Base-by-base conservation (phyloP, 2,888 invertebrate genomes). In the Tinea pellionella region DNA sequence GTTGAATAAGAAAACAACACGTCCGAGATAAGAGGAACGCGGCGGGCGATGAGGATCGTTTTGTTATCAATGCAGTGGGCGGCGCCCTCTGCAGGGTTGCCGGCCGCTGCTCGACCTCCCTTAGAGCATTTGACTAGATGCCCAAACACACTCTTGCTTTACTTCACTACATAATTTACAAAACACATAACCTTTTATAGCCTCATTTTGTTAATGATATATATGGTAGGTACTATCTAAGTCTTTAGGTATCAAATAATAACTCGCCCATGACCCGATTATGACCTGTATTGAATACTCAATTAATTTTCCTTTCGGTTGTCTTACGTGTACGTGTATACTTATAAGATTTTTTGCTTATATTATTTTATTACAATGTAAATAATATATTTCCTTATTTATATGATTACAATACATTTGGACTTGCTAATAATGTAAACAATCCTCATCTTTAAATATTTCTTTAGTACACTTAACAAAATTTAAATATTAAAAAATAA, bases 1-100 rank as follows among this genome's bases (percentile, higher is more conserved):
- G 71, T 75, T 73, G 68, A 75, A 77, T 72, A 75, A 77, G 79
- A 78, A 77, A 80, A 80, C 77, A 77, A 78, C 75, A 78, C 72
- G 73, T 79, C 72, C 70, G 72, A 74, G 81, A 80, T 82, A 78
- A 79, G 74, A 67, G 19, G 11, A 53, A 2, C 37, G 71, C 70
- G 65, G 64, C 68, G 67, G n/a, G 69, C 72, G 74, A 77, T 79
- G 76, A 72, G 72, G 69, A 78, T 77, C 72, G 73, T 66, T 64
- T 66, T 63, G 69, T 77, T 79, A 79, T 79, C 78, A 63, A 64
- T 62, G 65, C 69, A 74, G 78, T 78, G 78, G 81, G 81, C 77
- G 78, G 77, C 74, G 55, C 55, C 69, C 68, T 70, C 66, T 62
- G 62, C 71, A 72, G 72, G 72, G 72, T 65, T 72, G 68, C 63